A percentile compares a stretch with the other conserved stretches of the same genome.
Conservation (phyloP, 2,113 vertebrate species). For the Meles meles region DNA sequence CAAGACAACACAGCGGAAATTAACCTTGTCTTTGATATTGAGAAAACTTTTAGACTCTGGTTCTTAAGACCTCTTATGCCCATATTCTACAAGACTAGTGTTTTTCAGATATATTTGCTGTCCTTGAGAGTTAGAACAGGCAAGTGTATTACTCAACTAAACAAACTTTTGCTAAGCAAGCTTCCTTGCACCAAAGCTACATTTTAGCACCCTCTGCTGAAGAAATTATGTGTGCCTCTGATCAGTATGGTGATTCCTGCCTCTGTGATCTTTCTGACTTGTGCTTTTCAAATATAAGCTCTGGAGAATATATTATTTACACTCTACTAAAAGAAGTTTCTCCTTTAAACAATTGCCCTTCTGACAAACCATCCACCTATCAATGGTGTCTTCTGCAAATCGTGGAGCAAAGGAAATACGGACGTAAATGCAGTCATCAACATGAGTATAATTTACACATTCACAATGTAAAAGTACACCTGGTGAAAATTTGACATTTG, state of each 20-base stretch:
- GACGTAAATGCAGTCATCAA: not conserved
- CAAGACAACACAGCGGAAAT: not conserved
- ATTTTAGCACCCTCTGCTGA: slow-evolving; percentile 57
- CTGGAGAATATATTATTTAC: not conserved
- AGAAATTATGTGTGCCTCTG: not conserved
- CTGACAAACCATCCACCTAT: not conserved
- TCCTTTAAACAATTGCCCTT: not conserved
- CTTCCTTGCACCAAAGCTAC: not conserved
- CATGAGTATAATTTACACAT: not conserved
- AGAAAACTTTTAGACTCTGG: not conserved
- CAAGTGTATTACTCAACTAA: not conserved
- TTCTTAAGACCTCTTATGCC: not conserved
- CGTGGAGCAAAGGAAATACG: not conserved
- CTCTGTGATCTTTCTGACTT: not conserved
- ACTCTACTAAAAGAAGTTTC: not conserved
- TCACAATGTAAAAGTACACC: not conserved
- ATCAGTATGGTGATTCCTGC: not conserved
- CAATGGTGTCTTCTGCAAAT: not conserved
- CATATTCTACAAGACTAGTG: not conserved
- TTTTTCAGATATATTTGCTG: not conserved
- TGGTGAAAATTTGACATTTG: not conserved
- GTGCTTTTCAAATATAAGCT: not conserved
- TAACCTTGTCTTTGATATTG: not conserved
- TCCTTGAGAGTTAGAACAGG: not conserved
- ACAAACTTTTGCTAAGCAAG: not conserved